Evolutionary conservation across 2,113 vertebrate genomes (phyloP).

Genomic region (Orycteropus afer): DNA sequence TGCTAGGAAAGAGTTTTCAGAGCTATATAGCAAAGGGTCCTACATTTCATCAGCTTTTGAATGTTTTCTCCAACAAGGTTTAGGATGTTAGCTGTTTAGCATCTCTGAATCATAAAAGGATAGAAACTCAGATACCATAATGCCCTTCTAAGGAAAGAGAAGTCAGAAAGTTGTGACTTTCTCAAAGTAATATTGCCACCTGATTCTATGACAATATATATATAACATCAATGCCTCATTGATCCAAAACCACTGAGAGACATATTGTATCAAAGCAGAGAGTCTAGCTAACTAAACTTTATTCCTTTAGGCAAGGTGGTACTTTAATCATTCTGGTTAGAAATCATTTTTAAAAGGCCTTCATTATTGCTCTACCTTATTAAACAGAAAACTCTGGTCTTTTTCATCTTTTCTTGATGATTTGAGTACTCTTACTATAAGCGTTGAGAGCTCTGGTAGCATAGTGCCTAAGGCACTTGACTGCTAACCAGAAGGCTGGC

Average conservation of each 20-base stretch:
- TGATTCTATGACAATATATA: background rate
- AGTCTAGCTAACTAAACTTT: background rate
- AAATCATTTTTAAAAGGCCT: background rate
- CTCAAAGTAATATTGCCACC: background rate
- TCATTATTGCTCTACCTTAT: background rate
- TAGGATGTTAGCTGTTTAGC: background rate
- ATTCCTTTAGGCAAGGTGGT: background rate
- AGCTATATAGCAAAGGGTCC: background rate
- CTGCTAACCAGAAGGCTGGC: no score
- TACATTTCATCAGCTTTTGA: background rate
- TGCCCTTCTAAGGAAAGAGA: background rate
- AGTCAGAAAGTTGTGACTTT: constrained; percentile 26
- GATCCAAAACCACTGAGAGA: background rate
- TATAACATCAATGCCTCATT: background rate
- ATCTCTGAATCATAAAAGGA: constrained; percentile 34
- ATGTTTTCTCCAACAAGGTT: background rate
- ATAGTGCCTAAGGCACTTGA: no score
- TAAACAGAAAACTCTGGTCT: background rate
- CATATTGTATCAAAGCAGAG: background rate
- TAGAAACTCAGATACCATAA: background rate
- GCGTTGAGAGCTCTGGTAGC: no score
- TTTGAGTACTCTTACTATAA: background rate
- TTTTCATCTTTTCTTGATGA: background rate
- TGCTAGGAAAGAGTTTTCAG: background rate
- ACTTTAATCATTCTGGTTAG: background rate